Evolutionary conservation across 2,113 vertebrate species (phyloP).

Genomic region (Hassar affinis): DNA sequence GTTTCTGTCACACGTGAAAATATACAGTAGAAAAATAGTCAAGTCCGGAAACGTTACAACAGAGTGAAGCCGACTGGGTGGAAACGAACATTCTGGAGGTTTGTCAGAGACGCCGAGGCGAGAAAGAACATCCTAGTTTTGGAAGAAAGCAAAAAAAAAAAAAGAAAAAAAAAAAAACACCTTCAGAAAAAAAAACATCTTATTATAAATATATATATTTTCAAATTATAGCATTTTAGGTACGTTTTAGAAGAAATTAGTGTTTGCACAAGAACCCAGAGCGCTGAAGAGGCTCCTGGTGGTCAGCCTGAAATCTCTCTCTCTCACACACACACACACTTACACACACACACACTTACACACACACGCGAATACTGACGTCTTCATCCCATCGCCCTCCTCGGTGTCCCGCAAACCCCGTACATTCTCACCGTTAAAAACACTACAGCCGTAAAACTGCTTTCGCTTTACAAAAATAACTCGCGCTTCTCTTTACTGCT

Average conservation of each 20-base stretch:
- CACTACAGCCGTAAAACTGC: slow-evolving; percentile 71
- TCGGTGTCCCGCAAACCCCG: slow-evolving; percentile 56
- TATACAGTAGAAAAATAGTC: slow-evolving; percentile 60
- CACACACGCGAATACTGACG: slow-evolving; percentile 53
- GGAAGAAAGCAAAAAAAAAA: slow-evolving; percentile 14
- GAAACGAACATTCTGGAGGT: slow-evolving; percentile 54
- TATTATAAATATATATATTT: slow-evolving; percentile 70
- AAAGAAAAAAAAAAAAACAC: slow-evolving; percentile 64
- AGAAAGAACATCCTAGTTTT: slow-evolving; percentile 71
- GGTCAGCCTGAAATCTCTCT: slow-evolving; percentile 39
- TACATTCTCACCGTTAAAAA: slow-evolving; percentile 76
- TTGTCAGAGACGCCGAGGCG: slow-evolving; percentile 62
- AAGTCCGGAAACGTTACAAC: slow-evolving; percentile 25
- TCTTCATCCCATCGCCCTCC: slow-evolving; percentile 34
- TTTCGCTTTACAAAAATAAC: slow-evolving; percentile 77
- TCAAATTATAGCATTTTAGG: slow-evolving; percentile 61
- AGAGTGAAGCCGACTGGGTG: slow-evolving; percentile 52
- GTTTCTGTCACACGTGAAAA: slow-evolving; percentile 59
- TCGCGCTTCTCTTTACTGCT: slow-evolving; percentile 69
- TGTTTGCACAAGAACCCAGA: slow-evolving; percentile 60
- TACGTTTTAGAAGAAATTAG: slow-evolving; percentile 63
- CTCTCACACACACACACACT: neutral
- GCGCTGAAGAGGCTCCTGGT: slow-evolving; percentile 52
- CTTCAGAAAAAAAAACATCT: slow-evolving; percentile 62
- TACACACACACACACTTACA: slow-evolving; percentile 21